Evolutionary conservation across 2,797 vertebrate genomes (phyloP).

Genomic region (Myotis pilosus): DNA sequence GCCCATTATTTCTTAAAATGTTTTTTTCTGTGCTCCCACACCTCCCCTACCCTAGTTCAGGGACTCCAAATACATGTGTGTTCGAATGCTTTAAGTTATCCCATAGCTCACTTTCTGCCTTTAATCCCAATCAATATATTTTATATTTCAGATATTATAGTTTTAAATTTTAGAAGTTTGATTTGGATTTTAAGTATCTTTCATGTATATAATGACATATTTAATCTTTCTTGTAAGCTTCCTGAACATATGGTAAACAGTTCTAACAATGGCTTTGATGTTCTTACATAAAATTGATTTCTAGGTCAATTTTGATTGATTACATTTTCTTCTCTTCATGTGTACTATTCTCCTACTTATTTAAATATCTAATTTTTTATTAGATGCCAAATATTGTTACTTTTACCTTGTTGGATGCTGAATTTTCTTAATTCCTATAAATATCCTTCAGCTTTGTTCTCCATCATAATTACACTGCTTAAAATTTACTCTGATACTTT

Average conservation of each 20-base stretch:
- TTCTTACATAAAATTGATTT: background rate
- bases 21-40: background rate
- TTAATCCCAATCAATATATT: background rate
- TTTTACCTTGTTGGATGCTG: background rate
- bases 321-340: background rate
- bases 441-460: background rate
- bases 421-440: background rate
- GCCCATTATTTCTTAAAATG: background rate
- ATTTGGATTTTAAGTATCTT: background rate
- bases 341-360: background rate
- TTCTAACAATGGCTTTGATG: background rate
- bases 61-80: background rate
- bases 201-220: background rate
- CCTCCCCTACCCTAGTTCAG: background rate
- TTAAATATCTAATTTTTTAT: background rate
- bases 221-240: constrained; percentile 6
- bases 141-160: background rate
- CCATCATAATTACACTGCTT: background rate
- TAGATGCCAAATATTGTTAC: background rate
- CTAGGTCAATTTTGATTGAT: background rate
- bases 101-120: background rate
- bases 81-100: background rate
- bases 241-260: background rate
- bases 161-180: background rate
- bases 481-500: background rate